Evolutionary conservation across 2,888 invertebrate genomes (phyloP), one percentile per base, ranked within the genome.

Genomic region (Platynereis dumerilii): DNA sequence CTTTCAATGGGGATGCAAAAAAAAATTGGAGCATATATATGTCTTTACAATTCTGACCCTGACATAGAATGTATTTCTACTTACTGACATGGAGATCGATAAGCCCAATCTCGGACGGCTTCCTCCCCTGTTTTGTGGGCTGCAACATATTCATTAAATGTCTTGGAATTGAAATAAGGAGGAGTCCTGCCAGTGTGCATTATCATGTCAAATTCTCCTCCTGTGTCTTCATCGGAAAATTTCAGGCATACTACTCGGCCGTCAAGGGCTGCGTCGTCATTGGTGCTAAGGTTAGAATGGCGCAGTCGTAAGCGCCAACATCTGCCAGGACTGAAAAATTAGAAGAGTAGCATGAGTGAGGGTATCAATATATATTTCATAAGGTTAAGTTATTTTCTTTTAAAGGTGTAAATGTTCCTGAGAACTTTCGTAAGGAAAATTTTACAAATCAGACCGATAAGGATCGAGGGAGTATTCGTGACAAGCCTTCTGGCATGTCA

Each of bases 261-360:
- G 28, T 71, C 71, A 45, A 64, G 48, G 42, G 45, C 39, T 26
- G 68, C 58, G 52, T 71, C 71, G 44, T 71, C 68, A 20, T 34
- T 20, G 29, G 58, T 66, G 1, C 66, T 53, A 3, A 68, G 58
- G 61, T 71, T 71, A 44, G 59, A 60, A 55, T 71, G 71, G 15
- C 67, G 69, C 42, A 71, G 27, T 15, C 67, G 55, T 54, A 71
- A 44, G 28, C 62, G 59, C 44, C 60, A 65, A 24, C 24, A 29
- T 20, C 64, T 20, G 22, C 58, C 58, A 3, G 64, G 60, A 12
- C 59, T 34, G 44, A 65, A 56, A 12, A 34, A 34, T 34, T 34
- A 58, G 20, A 48, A 22, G n/a, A 20, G 7, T 12, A 17, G 17
- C 10, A 12, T 42, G 10, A 42, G 10, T 17, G 42, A 42, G 17